Base-by-base conservation (phyloP, 1,140 invertebrate genomes). In the Sycobia sp. region DNA sequence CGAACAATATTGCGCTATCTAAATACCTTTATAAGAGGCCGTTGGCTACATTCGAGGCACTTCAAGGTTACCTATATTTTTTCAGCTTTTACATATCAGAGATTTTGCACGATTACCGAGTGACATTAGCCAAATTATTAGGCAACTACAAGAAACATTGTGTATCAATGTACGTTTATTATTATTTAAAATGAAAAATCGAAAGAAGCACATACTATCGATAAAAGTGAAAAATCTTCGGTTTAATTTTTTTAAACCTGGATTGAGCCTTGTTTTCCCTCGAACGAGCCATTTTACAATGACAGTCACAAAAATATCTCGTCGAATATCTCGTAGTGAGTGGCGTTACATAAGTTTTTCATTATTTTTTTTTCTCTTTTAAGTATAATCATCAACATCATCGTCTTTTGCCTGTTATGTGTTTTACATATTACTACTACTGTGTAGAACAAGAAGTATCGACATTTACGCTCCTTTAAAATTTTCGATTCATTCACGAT, bases 221-320 rank as follows among this genome's bases (percentile, higher is more conserved):
- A 51, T 66, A 62, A 66, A 66, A 66, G 32, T 66, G 57, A 36
- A 62, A 63, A 63, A 63, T 43, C 25, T 27, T 41, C 14, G 27
- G 41, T 27, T 49, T 58, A 14, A 16, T 14, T 29, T 8, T 7
- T 20, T 41, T 4, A 39, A 56, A 22, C 25, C 13, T 25, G n/a
- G 14, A 2, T 27, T 9, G 4, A 53, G 49, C 55, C 62, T 65
- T 65, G 62, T 36, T 14, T 46, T 58, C 14, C 55, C 62, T 65
- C 62, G 47, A 58, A 58, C 49, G 62, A 65, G 46, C 49, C 50
- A 32, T 65, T 59, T 68, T 64, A 70, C 67, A 68, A 68, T 72
- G 75, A 76, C 71, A 75, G 70, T 78, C 77, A 79, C 70, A 80
- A 81, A 80, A 80, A 79, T 80, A 80, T 74, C 63, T 73, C 65